Evolutionary conservation across 2,888 invertebrate species (phyloP).

Genomic region (Mesorhabditis sp.): DNA sequence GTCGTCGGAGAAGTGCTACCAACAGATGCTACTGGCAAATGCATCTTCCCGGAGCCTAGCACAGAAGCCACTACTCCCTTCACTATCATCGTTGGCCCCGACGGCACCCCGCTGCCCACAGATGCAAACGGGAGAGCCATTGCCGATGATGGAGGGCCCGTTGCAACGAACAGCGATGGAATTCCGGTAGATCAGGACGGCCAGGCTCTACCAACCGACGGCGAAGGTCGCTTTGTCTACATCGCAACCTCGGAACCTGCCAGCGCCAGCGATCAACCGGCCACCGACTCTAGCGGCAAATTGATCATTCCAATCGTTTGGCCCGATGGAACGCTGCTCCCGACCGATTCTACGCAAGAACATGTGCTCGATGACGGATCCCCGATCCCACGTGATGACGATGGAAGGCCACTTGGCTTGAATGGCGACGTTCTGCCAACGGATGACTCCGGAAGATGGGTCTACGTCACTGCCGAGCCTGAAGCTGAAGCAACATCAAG

Average conservation of each 20-base stretch:
- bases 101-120: conserved; percentile 23
- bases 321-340: conserved; percentile 24
- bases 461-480: conserved; percentile 14
- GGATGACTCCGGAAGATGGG: conserved; percentile 18
- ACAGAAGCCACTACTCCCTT: not conserved
- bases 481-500: too few relatives aligned
- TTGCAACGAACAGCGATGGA: conserved; percentile 14
- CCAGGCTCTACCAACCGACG: conserved; percentile 32
- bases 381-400: conserved; percentile 23
- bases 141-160: conserved; percentile 8
- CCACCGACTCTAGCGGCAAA: not conserved
- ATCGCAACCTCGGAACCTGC: conserved; percentile 9
- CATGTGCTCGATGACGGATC: conserved; percentile 19
- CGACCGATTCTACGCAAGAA: conserved; percentile 24
- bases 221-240: conserved; percentile 23
- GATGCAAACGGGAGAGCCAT: conserved; percentile 20
- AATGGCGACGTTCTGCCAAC: conserved; percentile 23
- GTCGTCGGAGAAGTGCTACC: too few relatives aligned
- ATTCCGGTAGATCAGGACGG: conserved; percentile 22
- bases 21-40: too few relatives aligned
- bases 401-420: conserved; percentile 24
- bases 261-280: not conserved
- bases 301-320: conserved; percentile 13
- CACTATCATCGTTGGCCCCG: conserved; percentile 13
- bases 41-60: too few relatives aligned